Base-by-base conservation (phyloP, 2,797 vertebrate species). In the Dicrostonyx torquatus region DNA sequence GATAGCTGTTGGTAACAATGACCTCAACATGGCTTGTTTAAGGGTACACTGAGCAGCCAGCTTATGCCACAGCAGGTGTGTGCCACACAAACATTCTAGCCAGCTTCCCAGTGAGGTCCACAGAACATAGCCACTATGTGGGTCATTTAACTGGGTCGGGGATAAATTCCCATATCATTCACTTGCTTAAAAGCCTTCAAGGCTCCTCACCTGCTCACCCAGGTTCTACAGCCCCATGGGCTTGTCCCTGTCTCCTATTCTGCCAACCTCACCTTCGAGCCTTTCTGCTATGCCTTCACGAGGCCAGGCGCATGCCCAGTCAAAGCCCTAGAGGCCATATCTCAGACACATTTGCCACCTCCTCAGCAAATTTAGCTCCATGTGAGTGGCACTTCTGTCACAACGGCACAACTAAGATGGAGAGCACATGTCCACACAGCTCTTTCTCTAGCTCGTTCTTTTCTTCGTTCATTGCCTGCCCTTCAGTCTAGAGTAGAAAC, bases 1-100 rank as follows among this genome's bases (percentile, higher is more conserved):
- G 20, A 29, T 6, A 45, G 22, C 3, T 1, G 7, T n/a, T 3
- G 1, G 12, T 13, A 58, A 55, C 2, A 1, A 22, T 4, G 9
- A 20, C 22, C 15, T 62, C 55, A 17, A 18, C 1, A 1, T 1
- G 4, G 22, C 48, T 8, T 34, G 22, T 5, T 17, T 24, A 6
- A 17, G 29, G 60, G 64, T 68, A 34, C 55, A 14, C 26, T 43
- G 10, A 50, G 40, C 73, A 53, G 58, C 1, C 40, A 58, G 45
- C 10, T 0, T 5, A 11, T 26, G 45, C 66, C 48, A 60, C 13
- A 50, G 66, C 10, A 2, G 12, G 24, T 14, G 64, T 45, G 43
- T 8, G 20, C 48, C 89, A 24, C 10, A 20, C 20, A 6, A 14
- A 8, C 12, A 14, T 82, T 60, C 75, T 24, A 37, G 64, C 18